Percentiles rank a stretch among this genome's conserved stretches.
These are phyloP conservation scores for Ceratoteleas bidentatus DNA, from an alignment of 1,140 invertebrate genomes.

Conservation along the genomic window DNA sequence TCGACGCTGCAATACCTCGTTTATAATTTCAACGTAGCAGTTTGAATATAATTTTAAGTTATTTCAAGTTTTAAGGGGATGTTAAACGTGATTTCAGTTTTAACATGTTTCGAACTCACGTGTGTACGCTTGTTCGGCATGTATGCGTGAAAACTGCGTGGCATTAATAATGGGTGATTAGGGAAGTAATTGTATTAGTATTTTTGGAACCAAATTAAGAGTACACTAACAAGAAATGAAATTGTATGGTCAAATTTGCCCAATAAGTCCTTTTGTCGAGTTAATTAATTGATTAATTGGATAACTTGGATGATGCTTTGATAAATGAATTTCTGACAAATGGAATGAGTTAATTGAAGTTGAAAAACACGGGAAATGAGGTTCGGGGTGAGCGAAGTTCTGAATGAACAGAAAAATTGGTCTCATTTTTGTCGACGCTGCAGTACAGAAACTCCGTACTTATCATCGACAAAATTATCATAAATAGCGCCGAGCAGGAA, in stretches of 20 bases:
- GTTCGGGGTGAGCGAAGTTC: too few relatives aligned
- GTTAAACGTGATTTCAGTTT: conserved; percentile 26
- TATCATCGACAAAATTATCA: too few relatives aligned
- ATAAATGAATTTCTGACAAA: too few relatives aligned
- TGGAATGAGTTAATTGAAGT: too few relatives aligned
- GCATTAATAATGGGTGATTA: background rate
- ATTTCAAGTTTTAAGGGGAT: conserved; percentile 38
- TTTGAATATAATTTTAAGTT: conserved; percentile 41
- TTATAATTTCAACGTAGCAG: conserved; percentile 39
- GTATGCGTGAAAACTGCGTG: background rate
- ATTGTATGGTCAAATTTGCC: background rate
- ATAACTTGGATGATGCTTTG: too few relatives aligned
- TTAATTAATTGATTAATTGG: too few relatives aligned
- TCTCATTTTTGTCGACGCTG: too few relatives aligned
- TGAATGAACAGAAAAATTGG: too few relatives aligned
- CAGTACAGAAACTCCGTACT: too few relatives aligned
- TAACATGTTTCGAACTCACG: conserved; percentile 14
- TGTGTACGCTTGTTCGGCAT: background rate
- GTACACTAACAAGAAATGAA: background rate
- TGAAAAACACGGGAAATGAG: too few relatives aligned
- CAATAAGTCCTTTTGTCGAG: too few relatives aligned
- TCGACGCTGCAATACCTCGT: conserved; percentile 12
- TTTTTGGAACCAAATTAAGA: background rate
- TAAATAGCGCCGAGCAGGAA: too few relatives aligned
- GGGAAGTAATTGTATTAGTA: background rate